Base-by-base conservation (phyloP, 2,113 vertebrate genomes). In the Cnemophilus loriae region DNA sequence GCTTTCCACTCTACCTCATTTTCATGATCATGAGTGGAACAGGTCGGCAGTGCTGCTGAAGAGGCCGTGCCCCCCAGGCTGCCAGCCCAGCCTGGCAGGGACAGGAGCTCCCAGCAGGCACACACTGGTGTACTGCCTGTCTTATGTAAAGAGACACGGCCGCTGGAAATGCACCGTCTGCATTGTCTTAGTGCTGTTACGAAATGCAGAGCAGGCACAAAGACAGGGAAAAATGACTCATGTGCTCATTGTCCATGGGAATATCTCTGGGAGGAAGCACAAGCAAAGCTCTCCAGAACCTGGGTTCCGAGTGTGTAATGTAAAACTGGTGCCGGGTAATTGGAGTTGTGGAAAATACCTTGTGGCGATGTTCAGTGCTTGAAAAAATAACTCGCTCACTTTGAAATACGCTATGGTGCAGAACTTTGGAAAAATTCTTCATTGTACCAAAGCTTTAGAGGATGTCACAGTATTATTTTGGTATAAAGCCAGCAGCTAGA, bases 121-220 rank as follows among this genome's bases (percentile, higher is more conserved):
- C 27, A 13, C 21, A 0, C 50, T 37, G 1, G 2, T 14, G 53
- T 12, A 2, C 44, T 76, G n/a, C 33, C 41, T 30, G 14, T 14
- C 24, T 11, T 24, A 4, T 7, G 80, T 41, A 7, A n/a, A 56
- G 67, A 17, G 76, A 28, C 4, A 0, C 0, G 0, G 42, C 57
- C 60, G 2, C 37, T 89, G 55, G 37, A 74, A 70, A 18, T 1
- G 49, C 55, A n/a, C 56, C 0, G 1, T 46, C 60, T 28, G 37
- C n/a, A 6, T 27, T 74, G 83, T 77, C 55, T 35, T 24, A 2
- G 16, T 28, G 19, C 12, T 42, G 2, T 67, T 91, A 19, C 1
- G 68, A 75, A 55, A 81, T 21, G 55, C 80, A 42, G 39, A 27
- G 28, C 60, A 44, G 77, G 69, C 87, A 82, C 35, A 13, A 10